Conservation (phyloP, 2,113 vertebrate species). For the Apodemus speciosus region DNA sequence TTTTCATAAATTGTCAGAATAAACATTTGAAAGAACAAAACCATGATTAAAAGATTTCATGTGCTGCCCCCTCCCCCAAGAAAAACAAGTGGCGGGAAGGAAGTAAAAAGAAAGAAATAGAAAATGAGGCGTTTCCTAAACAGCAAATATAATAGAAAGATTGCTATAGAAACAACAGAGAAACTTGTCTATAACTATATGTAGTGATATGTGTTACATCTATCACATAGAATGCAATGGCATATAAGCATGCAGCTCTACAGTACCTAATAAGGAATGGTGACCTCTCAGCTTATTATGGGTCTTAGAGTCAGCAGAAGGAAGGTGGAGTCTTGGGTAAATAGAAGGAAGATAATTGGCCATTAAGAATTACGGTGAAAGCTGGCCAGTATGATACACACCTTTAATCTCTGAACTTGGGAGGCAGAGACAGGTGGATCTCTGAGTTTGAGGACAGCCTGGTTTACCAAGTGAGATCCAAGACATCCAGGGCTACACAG, state of each 20-base stretch:
- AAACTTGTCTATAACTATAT: not conserved
- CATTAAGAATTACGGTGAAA: not conserved
- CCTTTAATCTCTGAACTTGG: not conserved
- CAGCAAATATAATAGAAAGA: not conserved
- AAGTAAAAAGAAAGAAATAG: accelerated
- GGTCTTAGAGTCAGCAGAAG: not conserved
- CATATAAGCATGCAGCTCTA: not conserved
- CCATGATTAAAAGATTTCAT: not conserved
- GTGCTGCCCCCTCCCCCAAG: not conserved
- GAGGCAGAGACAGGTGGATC: not conserved
- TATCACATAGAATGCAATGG: not conserved
- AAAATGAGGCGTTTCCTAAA: not conserved
- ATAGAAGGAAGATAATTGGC: not conserved
- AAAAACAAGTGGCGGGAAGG: not conserved
- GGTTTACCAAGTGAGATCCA: not conserved
- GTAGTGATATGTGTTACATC: not conserved
- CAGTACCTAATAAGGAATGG: not conserved
- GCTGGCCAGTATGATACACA: not conserved
- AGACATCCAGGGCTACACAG: not conserved
- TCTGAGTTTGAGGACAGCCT: not conserved
- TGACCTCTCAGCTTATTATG: not conserved
- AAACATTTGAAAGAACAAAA: not conserved
- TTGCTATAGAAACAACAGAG: not conserved
- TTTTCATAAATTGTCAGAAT: slow-evolving; percentile 1
- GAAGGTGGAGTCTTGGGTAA: not conserved